Conservation (phyloP, 1,140 invertebrate species). For the Zeugodacus cucurbitae region DNA sequence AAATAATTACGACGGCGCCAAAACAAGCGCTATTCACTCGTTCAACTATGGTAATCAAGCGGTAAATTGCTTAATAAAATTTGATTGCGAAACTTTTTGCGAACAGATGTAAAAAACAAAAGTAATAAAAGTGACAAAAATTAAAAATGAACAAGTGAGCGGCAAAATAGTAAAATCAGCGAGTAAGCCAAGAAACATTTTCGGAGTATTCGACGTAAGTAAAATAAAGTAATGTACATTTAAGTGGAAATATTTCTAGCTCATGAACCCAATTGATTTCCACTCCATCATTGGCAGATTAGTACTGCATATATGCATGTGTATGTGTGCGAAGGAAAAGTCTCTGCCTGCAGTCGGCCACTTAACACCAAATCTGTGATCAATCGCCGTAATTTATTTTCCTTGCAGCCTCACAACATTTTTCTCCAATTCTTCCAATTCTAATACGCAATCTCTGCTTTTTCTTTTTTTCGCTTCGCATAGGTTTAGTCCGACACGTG, state of each 20-base stretch:
- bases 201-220: not conserved
- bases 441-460: not conserved
- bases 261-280: not conserved
- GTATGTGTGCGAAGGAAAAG: not conserved
- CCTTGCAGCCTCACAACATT: not conserved
- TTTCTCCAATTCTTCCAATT: not conserved
- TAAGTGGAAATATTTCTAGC: not conserved
- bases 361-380: not conserved
- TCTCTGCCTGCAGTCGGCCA: not conserved
- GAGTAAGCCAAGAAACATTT: not conserved
- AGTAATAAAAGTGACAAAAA: not conserved
- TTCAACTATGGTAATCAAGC: not conserved
- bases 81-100: not conserved
- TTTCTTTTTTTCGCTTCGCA: not conserved
- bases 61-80: constrained; percentile 4
- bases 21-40: not conserved
- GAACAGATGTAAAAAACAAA: not conserved
- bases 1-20: not conserved
- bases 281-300: not conserved
- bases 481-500: constrained; percentile 89
- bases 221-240: too few species aligned
- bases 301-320: not conserved
- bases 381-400: not conserved
- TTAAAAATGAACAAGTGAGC: not conserved
- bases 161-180: not conserved